Base-by-base conservation (phyloP, 2,888 invertebrate genomes). In the Callinectes sapidus region DNA sequence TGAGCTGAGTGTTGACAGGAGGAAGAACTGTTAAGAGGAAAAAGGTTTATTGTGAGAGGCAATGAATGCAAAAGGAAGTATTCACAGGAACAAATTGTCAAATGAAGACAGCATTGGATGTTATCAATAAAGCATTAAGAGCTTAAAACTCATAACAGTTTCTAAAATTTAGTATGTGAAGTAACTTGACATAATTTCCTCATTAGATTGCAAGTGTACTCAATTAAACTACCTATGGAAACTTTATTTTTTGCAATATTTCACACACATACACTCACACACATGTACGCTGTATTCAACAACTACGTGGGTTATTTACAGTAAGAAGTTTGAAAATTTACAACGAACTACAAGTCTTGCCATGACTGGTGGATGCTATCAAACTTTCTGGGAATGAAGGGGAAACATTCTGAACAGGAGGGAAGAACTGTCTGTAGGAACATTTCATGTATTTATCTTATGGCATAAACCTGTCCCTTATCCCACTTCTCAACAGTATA, bases 351-450 rank as follows among this genome's bases (percentile, higher is more conserved):
- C 23, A 10, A 28, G 71, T 71, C 71, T 71, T 10, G 28, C n/a
- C 71, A 28, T n/a, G 23, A 71, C 71, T 71, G 71, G 2, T 13
- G 71, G 71, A n/a, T 1, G 23, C 3, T 23, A 71, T 71, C n/a
- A 71, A 28, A 71, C 10, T 71, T 71, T 71, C 13, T n/a, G n/a
- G 71, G 71, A 71, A 23, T n/a, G 28, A 71, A 28, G 66, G n/a
- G n/a, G 61, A 71, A 71, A 71, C 71, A 71, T 28, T 71, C 71
- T 71, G 71, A 71, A 28, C 71, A n/a, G 71, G 71, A 28, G 28
- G 71, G 71, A 71, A 71, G 61, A 71, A 16, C 39, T 32, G 23
- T 14, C 32, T 86, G 39, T 42, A 23, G 35, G 86, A 42, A 42
- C 39, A 86, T 39, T 86, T 39, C 18, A 42, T 39, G 39, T 23